Evolutionary conservation across 2,113 vertebrate genomes (phyloP).

Genomic region (Circaetus cinerascens): DNA sequence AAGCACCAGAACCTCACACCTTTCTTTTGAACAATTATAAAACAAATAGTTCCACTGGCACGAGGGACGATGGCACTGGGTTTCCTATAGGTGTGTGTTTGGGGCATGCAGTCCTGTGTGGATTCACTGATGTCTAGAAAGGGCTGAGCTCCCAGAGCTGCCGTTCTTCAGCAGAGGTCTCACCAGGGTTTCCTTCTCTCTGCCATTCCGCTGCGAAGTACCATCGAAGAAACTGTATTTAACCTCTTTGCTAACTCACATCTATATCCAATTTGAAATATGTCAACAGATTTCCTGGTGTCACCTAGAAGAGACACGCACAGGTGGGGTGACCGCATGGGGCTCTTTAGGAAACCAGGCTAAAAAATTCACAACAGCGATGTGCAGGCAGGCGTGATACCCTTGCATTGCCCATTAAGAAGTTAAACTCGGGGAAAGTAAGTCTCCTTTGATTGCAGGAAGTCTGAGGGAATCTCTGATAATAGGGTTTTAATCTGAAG

Average conservation of each 20-base stretch:
- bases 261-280: background rate
- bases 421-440: background rate
- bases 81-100: too few species aligned
- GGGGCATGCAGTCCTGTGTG: background rate
- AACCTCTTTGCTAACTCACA: background rate
- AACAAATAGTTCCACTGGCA: background rate
- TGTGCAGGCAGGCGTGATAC: background rate
- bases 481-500: background rate
- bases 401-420: background rate
- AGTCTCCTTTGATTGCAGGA: background rate
- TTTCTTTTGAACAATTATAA: background rate
- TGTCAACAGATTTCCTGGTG: background rate
- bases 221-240: background rate
- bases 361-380: background rate
- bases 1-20: background rate
- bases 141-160: background rate
- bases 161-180: background rate
- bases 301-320: background rate
- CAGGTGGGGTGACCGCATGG: background rate
- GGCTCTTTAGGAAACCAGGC: background rate
- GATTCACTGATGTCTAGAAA: background rate
- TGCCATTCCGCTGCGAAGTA: background rate
- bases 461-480: background rate
- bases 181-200: background rate
- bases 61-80: rapidly evolving